Percentiles rank a stretch among this genome's conserved stretches.
Evolutionary conservation across 2,113 vertebrate species (phyloP).

Genomic region (Sylvia atricapilla): DNA sequence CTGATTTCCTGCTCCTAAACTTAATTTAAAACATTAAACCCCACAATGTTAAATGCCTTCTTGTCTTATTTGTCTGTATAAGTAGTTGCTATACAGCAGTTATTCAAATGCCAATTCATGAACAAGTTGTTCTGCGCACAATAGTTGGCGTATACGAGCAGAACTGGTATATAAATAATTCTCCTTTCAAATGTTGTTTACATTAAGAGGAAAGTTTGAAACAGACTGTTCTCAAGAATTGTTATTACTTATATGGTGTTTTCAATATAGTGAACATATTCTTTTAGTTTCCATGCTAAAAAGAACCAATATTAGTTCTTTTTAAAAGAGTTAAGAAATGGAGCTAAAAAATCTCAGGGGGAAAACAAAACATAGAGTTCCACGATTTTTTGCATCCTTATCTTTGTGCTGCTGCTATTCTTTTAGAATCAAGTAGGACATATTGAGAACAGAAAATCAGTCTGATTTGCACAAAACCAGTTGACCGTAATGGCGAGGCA

Average conservation of each 20-base stretch:
- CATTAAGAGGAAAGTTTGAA: not conserved
- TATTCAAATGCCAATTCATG: not conserved
- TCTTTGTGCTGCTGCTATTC: not conserved
- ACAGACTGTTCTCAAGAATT: not conserved
- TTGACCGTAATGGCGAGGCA: not conserved
- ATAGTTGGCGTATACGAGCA: not conserved
- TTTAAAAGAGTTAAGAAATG: not conserved
- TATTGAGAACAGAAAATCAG: not conserved
- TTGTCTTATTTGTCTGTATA: not conserved
- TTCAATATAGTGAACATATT: not conserved
- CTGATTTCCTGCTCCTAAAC: not conserved
- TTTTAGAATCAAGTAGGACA: not conserved
- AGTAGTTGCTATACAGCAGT: not conserved
- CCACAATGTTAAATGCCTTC: not conserved
- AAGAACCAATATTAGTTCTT: not conserved
- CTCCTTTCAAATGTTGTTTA: not conserved
- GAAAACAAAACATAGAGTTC: fast-evolving
- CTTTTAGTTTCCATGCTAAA: not conserved
- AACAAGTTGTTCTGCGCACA: not conserved
- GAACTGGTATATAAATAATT: not conserved
- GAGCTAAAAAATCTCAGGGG: not conserved
- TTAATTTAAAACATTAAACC: not conserved
- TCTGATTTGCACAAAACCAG: not conserved
- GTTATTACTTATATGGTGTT: not conserved
- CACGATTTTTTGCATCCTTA: not conserved